Conservation (phyloP, 2,797 vertebrate genomes). For the Hypotaenidia philippensis region DNA sequence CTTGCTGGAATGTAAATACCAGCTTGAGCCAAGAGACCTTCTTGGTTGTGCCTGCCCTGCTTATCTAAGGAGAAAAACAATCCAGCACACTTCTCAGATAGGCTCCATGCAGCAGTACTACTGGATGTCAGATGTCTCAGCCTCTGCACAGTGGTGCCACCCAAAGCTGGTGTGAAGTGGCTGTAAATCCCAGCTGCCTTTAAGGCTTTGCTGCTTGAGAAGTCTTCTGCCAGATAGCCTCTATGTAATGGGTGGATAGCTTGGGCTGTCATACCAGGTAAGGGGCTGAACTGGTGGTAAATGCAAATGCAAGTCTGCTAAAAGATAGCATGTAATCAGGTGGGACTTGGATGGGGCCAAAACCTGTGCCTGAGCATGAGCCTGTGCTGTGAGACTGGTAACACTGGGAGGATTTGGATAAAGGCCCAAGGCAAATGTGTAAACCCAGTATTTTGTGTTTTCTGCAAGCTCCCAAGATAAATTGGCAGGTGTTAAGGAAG, state of each 20-base stretch:
- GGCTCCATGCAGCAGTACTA: neutral
- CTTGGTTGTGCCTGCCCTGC: neutral
- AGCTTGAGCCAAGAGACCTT: neutral
- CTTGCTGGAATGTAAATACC: constrained; percentile 15
- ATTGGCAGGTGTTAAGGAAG: neutral
- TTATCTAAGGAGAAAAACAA: neutral
- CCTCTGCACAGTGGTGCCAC: fast-evolving
- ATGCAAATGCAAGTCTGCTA: neutral
- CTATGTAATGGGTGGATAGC: neutral
- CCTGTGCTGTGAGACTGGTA: neutral
- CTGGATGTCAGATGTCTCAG: fast-evolving
- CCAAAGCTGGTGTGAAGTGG: neutral
- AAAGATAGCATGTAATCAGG: fast-evolving
- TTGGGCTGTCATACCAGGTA: neutral
- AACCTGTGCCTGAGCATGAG: neutral
- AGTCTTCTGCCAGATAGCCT: neutral
- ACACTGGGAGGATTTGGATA: neutral
- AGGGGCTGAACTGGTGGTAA: neutral
- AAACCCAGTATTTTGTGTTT: neutral
- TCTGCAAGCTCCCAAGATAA: neutral
- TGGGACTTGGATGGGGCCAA: neutral
- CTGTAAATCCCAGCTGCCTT: neutral
- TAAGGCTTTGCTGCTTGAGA: neutral
- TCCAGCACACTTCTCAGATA: neutral
- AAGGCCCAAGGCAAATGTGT: neutral